Evolutionary conservation across 2,113 vertebrate species (phyloP), one percentile per base, ranked within the genome.

Genomic region (Tympanuchus pallidicinctus): DNA sequence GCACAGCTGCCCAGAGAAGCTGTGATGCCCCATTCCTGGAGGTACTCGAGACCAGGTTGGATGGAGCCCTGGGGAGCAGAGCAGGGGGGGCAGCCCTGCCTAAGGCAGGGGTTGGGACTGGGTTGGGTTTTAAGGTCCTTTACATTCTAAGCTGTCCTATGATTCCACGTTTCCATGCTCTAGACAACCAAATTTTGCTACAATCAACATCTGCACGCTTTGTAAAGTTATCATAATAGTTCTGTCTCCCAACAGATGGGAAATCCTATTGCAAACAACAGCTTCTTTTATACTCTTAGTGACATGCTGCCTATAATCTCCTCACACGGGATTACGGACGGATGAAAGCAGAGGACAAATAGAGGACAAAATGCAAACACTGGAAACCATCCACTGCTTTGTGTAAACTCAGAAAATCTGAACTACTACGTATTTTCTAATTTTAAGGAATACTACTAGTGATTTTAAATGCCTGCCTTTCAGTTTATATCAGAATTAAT

Each of bases 291-390:
- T 94, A 59, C 45, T 91, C 89, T 83, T 88, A 92, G 86, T 61
- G 91, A 96, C 90, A 91, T 34, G 61, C 45, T 88, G 69, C 28
- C 20, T 84, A 85, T 95, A 94, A 97, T 96, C 97, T 89, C 92
- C 92, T 97, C 94, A 95, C 69, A 47, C 1, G 69, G 65, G 94
- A 97, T 98, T 97, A 97, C 72, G 36, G 52, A 88, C 64, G 72
- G 94, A 98, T 98, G 97, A 98, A 87, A 88, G 54, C 10, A 88
- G 82, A 91, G 97, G 96, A 92, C 97, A 97, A 88, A 96, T 70
- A 89, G 69, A 98, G 96, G 97, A 87, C 95, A 95, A 90, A 89
- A 83, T 8, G 47, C 21, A 71, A 54, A 5, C 65, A 63, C 8
- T 65, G 43, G 18, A 61, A 50, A 70, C 32, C 81, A 76, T 9